These are phyloP conservation scores for Acarapis woodi DNA, from an alignment of 1,140 invertebrate genomes.

Conservation along the genomic window DNA sequence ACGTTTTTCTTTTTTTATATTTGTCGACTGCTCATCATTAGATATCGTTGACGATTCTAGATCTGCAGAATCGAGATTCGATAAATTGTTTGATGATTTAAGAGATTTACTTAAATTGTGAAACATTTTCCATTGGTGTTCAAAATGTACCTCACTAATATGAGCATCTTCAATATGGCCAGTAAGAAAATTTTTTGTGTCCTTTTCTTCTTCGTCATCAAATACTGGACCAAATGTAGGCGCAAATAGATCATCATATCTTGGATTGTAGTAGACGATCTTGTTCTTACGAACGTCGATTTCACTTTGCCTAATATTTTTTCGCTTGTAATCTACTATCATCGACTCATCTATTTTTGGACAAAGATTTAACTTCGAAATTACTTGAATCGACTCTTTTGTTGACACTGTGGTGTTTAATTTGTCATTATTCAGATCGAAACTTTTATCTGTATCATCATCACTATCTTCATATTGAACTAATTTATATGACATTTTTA, in stretches of 20 bases:
- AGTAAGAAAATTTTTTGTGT: constrained; percentile 55
- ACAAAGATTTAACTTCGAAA: too few relatives aligned
- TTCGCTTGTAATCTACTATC: background rate
- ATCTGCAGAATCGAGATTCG: constrained; percentile 4
- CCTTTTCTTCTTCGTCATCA: background rate
- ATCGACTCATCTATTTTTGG: background rate
- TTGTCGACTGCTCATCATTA: constrained; percentile 61
- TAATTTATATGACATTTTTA: too few relatives aligned
- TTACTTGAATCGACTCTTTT: too few relatives aligned
- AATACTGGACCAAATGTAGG: constrained; percentile 3
- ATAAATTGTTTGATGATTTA: constrained; percentile 19
- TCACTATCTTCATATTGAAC: too few relatives aligned
- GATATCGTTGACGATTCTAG: constrained; percentile 5
- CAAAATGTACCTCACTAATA: constrained; percentile 90
- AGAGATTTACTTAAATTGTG: constrained; percentile 21
- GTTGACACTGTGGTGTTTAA: too few relatives aligned
- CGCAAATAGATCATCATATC: constrained; percentile 9
- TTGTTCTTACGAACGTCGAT: background rate
- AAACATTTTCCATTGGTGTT: constrained; percentile 86
- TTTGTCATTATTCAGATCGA: too few relatives aligned
- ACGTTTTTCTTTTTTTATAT: constrained; percentile 32
- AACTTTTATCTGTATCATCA: too few relatives aligned
- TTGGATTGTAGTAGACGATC: constrained; percentile 4
- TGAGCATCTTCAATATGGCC: constrained; percentile 84
- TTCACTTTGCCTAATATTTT: too few relatives aligned